These are phyloP conservation scores for Ornithoptera priamus DNA, from an alignment of 2,888 invertebrate species.

Conservation along the genomic window DNA sequence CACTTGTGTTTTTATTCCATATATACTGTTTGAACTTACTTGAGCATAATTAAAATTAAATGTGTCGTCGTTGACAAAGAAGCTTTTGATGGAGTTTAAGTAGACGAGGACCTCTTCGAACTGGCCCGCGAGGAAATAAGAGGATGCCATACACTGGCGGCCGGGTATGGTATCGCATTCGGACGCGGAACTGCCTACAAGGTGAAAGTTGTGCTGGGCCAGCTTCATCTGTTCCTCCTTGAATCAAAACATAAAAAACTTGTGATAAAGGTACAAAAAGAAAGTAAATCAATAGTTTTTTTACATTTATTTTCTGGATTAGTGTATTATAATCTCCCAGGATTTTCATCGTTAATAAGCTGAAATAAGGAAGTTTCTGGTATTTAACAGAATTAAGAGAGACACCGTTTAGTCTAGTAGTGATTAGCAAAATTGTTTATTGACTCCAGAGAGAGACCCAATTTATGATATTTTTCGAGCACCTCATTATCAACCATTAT, in stretches of 20 bases:
- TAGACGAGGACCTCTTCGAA: constrained; percentile 98
- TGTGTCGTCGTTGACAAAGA: constrained; percentile 92
- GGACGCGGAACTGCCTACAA: constrained; percentile 97
- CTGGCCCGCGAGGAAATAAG: constrained; percentile 95
- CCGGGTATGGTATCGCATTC: constrained; percentile 99
- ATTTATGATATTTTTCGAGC: too few species aligned
- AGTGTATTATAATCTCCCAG: too few species aligned
- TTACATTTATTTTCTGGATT: too few species aligned
- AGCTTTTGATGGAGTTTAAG: constrained; percentile 97
- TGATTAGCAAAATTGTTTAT: too few species aligned
- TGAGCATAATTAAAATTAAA: constrained; percentile 94
- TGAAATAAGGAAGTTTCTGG: too few species aligned
- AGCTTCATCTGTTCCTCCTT: constrained; percentile 96
- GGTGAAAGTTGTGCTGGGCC: constrained; percentile 97
- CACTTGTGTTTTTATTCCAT: neutral
- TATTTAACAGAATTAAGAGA: too few species aligned
- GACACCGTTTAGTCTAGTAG: too few species aligned
- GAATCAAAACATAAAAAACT: neutral
- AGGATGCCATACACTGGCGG: constrained; percentile 98
- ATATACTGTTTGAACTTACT: constrained; percentile 46
- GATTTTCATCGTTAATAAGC: too few species aligned
- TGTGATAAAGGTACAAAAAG: neutral
- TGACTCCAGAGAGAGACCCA: too few species aligned
- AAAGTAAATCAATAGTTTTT: too few species aligned
- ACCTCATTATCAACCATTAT: too few species aligned